phyloP scores from a whole-genome alignment of 2,888 invertebrate genomes.

The Cerceris ruficornis region DNA sequence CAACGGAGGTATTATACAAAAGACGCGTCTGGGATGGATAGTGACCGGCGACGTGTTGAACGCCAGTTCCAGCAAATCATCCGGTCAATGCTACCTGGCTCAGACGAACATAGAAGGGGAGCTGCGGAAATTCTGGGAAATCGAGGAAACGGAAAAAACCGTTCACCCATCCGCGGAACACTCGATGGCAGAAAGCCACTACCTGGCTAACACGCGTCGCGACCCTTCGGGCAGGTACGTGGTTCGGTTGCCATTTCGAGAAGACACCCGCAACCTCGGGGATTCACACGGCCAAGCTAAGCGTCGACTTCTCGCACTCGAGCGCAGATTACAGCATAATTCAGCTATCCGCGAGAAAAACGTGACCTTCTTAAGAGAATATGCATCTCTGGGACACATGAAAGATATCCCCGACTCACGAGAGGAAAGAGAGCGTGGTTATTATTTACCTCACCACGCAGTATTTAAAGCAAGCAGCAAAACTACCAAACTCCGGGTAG shows the following conservation, averaged over 20 bases:
- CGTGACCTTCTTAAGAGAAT: background rate
- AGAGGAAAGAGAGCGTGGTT: background rate
- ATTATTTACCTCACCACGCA: slow-evolving; percentile 6
- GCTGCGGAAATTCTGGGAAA: background rate
- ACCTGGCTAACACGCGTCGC: background rate
- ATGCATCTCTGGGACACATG: background rate
- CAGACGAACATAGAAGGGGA: background rate
- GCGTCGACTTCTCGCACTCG: background rate
- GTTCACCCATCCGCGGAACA: background rate
- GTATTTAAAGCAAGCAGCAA: background rate
- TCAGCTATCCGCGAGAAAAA: background rate
- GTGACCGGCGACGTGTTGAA: background rate
- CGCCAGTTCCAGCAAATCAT: background rate
- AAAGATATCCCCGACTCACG: background rate
- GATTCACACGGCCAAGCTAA: background rate
- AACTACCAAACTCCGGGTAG: slow-evolving; percentile 1
- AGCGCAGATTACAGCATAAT: background rate
- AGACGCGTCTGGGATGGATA: background rate
- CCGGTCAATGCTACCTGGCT: background rate
- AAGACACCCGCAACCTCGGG: background rate
- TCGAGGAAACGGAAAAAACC: background rate
- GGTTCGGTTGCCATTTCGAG: background rate
- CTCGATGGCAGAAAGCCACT: background rate
- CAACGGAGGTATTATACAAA: background rate
- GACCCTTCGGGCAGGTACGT: background rate